phyloP scores from a whole-genome alignment of 2,113 vertebrate genomes.

The Psittacula cyanocephala region DNA sequence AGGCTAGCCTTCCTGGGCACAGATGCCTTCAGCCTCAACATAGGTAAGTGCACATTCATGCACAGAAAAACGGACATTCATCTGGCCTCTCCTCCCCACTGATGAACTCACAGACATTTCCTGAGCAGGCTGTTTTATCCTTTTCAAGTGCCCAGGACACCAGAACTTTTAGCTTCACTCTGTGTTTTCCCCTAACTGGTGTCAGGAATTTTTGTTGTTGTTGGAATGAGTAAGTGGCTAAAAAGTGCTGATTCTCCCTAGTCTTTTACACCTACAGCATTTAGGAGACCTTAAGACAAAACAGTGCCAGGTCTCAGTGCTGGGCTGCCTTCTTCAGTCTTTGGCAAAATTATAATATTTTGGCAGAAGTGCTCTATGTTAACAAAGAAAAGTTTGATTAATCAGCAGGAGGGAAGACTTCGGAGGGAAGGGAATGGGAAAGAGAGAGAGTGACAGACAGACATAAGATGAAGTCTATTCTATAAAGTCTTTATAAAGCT shows the following conservation, averaged over 20 bases:
- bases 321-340: constrained; percentile 26
- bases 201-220: constrained; percentile 22
- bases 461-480: neutral
- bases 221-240: neutral
- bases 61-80: neutral
- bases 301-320: constrained; percentile 43
- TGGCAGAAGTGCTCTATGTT: constrained; percentile 35
- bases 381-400: constrained; percentile 51
- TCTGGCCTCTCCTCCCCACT: neutral
- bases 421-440: neutral
- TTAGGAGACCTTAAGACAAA: constrained; percentile 17
- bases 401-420: neutral
- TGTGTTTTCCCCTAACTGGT: neutral
- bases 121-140: neutral
- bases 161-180: neutral
- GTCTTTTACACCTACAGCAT: neutral
- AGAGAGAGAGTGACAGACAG: neutral
- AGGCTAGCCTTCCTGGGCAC: neutral
- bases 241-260: constrained; percentile 61
- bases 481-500: constrained; percentile 58
- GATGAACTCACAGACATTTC: neutral
- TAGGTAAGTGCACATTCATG: neutral
- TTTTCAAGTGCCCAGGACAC: neutral
- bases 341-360: constrained; percentile 41
- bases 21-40: neutral